Evolutionary conservation across 2,797 vertebrate genomes (phyloP).

Genomic region (Macroramphosus scolopax): DNA sequence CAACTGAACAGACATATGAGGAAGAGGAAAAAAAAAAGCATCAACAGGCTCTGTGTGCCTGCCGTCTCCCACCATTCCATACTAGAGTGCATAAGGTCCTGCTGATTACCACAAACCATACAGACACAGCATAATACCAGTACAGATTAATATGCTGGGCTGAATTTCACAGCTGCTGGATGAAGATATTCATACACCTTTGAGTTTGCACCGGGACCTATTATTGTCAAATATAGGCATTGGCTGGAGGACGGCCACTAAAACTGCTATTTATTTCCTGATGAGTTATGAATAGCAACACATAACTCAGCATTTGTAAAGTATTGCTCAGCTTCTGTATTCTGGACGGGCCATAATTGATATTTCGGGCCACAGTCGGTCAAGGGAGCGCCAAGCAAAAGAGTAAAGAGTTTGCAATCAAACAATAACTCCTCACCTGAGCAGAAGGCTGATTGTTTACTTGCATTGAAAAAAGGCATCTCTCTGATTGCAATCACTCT

Average conservation of each 20-base stretch:
- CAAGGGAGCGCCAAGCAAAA: slow-evolving; percentile 40
- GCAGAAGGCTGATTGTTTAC: slow-evolving; percentile 77
- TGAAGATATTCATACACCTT: too few species aligned
- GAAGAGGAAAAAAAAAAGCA: slow-evolving; percentile 52
- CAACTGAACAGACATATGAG: slow-evolving; percentile 33
- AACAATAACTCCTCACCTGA: slow-evolving; percentile 54
- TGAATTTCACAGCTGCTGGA: slow-evolving; percentile 15
- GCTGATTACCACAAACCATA: slow-evolving; percentile 61
- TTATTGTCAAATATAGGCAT: too few species aligned
- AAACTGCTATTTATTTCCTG: too few species aligned
- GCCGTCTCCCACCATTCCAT: slow-evolving; percentile 39
- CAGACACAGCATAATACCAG: too few species aligned
- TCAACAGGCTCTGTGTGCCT: slow-evolving; percentile 49
- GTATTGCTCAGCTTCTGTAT: slow-evolving; percentile 3
- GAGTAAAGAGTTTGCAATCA: slow-evolving; percentile 61
- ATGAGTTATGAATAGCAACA: slow-evolving; percentile 7
- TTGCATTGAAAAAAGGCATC: slow-evolving; percentile 43
- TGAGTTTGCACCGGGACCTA: too few species aligned
- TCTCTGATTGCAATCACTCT: slow-evolving; percentile 77
- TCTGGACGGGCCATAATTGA: slow-evolving; percentile 13
- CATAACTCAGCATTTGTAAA: too few species aligned
- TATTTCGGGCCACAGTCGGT: slow-evolving; percentile 21
- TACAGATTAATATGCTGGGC: slow-evolving; percentile 53
- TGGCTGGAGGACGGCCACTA: too few species aligned
- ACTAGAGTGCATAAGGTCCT: slow-evolving; percentile 61